Evolutionary conservation across 2,113 vertebrate species (phyloP), one percentile per base, ranked within the genome.

Genomic region (Prionailurus viverrinus): DNA sequence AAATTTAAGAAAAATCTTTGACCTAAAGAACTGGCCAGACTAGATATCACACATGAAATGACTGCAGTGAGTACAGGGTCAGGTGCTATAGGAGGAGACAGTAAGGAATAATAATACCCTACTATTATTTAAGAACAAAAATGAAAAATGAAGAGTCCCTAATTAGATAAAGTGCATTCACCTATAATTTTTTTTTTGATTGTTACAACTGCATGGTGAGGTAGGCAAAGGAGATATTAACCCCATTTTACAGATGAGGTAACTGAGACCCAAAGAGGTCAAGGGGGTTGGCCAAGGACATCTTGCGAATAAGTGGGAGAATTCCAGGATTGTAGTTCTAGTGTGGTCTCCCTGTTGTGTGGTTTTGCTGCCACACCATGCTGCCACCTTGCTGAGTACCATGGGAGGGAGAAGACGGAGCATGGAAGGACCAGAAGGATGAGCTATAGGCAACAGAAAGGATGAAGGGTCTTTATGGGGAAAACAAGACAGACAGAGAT

Each of bases 61-160:
- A 83, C 39, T 73, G 1, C 15, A 85, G 15, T 19, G 58, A 89
- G 25, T 31, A 33, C 15, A 94, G 16, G 36, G 48, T n/a, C 48
- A 45, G 86, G 15, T 39, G 33, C 27, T 89, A n/a, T 25, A 61
- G 15, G 25, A 31, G 73, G 13, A 45, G 39, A 65, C 29, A 61
- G 58, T 53, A 55, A 36, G 33, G 84, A 39, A 36, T 53, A 45
- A 73, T 83, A 48, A 53, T 58, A 53, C 13, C 65, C 27, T n/a
- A 45, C 25, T 80, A 68, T 81, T 84, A 90, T 53, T 51, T n/a
- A 85, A 74, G 27, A 91, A 74, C 45, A 92, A 91, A 96, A 63
- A 2, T 80, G 25, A 69, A 89, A 86, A 41, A 78, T 41, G n/a
- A 25, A 83, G 31, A n/a, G 15, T 5, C 39, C 85, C 86, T 89